phyloP scores from a whole-genome alignment of 1,140 invertebrate genomes.

The Macrobrachium rosenbergii region DNA sequence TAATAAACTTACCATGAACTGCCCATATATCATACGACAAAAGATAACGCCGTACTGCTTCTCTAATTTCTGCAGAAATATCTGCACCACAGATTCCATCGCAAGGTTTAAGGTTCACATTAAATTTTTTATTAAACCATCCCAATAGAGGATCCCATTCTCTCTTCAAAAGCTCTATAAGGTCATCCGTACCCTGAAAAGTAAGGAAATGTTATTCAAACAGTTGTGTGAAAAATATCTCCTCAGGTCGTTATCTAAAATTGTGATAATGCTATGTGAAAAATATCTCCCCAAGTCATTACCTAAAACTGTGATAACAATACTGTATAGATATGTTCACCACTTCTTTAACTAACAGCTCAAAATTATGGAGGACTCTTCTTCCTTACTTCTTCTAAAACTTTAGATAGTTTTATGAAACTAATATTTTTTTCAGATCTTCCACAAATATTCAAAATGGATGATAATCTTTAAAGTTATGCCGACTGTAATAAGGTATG shows the following conservation, averaged over 20 bases:
- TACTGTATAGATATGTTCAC: background rate
- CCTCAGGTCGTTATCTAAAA: background rate
- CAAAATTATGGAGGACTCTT: no score
- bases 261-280: no score
- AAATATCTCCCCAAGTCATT: background rate
- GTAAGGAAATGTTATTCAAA: slow-evolving; percentile 36
- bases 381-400: no score
- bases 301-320: background rate
- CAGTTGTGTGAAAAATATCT: background rate
- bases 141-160: slow-evolving; percentile 91
- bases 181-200: slow-evolving; percentile 79
- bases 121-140: slow-evolving; percentile 88
- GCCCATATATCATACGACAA: slow-evolving; percentile 83
- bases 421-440: no score
- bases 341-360: no score
- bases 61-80: slow-evolving; percentile 78
- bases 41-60: slow-evolving; percentile 80
- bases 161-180: slow-evolving; percentile 81
- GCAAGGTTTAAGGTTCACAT: slow-evolving; percentile 81
- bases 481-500: no score
- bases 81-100: slow-evolving; percentile 78
- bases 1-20: slow-evolving; percentile 78
- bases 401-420: no score
- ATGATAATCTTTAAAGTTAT: no score
- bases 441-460: no score